A percentile compares a stretch with the other conserved stretches of the same genome.
Evolutionary conservation across 2,888 invertebrate species (phyloP).

Genomic region (Dolichomitus sp.): DNA sequence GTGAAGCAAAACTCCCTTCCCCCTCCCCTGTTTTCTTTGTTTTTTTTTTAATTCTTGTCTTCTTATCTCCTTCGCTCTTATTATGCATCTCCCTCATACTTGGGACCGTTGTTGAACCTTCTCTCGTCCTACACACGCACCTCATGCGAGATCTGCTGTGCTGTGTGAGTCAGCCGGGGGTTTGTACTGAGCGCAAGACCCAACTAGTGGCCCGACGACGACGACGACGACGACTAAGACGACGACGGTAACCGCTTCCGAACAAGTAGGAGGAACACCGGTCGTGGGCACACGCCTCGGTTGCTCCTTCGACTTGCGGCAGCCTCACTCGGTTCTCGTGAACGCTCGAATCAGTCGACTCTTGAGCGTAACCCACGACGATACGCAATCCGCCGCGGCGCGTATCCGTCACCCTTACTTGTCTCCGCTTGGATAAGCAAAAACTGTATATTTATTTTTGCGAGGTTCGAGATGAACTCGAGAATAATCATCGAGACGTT

Average conservation of each 20-base stretch:
- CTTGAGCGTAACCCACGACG: slow-evolving; percentile 61
- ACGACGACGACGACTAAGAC: slow-evolving; percentile 63
- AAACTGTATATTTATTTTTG: background rate
- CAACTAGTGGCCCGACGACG: slow-evolving; percentile 32
- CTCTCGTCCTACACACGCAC: slow-evolving; percentile 63
- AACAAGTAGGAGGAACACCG: slow-evolving; percentile 75
- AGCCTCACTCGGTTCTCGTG: slow-evolving; percentile 58
- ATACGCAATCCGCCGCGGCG: slow-evolving; percentile 46
- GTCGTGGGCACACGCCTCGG: slow-evolving; percentile 76
- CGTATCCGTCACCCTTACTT: background rate
- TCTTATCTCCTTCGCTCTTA: slow-evolving; percentile 34
- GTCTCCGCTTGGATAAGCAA: background rate
- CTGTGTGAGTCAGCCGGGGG: slow-evolving; percentile 60
- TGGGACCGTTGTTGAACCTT: slow-evolving; percentile 43
- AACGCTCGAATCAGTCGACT: slow-evolving; percentile 64
- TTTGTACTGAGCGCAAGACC: slow-evolving; percentile 1
- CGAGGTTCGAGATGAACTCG: slow-evolving; percentile 14
- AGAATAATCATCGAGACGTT: slow-evolving; percentile 11
- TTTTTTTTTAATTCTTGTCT: background rate
- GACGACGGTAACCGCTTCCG: slow-evolving; percentile 64
- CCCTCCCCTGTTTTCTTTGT: no score
- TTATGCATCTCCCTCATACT: slow-evolving; percentile 33
- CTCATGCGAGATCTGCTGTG: slow-evolving; percentile 17
- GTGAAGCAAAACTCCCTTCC: slow-evolving; percentile 10
- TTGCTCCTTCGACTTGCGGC: slow-evolving; percentile 69